phyloP scores from a whole-genome alignment of 2,888 invertebrate species.

The Muscina levida region DNA sequence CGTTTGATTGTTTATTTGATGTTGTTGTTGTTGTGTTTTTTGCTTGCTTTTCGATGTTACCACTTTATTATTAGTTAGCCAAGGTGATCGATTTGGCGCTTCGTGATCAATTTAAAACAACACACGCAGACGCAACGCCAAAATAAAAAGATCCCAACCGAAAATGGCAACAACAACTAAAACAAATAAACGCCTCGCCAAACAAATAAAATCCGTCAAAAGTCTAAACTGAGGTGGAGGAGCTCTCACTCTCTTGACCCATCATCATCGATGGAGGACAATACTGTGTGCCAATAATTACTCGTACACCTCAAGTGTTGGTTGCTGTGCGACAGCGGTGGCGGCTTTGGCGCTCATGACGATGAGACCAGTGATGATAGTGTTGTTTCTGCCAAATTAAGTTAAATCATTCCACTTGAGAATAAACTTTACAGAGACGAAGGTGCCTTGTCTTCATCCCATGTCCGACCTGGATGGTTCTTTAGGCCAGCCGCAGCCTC shows the following conservation, averaged over 20 bases:
- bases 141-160: constrained; percentile 52
- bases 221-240: constrained; percentile 57
- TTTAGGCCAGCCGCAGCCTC: constrained; percentile 30
- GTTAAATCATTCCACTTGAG: constrained; percentile 77
- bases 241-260: constrained; percentile 43
- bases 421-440: constrained; percentile 36
- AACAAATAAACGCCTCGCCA: constrained; percentile 55
- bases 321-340: constrained; percentile 63
- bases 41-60: constrained; percentile 50
- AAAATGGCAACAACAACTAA: constrained; percentile 40
- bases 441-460: constrained; percentile 19
- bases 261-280: constrained; percentile 35
- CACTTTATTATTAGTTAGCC: constrained; percentile 71
- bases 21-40: not conserved
- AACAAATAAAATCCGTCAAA: constrained; percentile 21
- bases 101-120: constrained; percentile 76
- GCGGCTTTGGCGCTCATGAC: too few relatives aligned
- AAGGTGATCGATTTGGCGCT: constrained; percentile 81
- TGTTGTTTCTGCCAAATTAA: constrained; percentile 76
- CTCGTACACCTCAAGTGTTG: constrained; percentile 70
- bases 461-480: constrained; percentile 32
- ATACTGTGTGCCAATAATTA: constrained; percentile 75
- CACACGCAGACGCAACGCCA: constrained; percentile 38
- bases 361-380: constrained; percentile 19
- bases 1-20: constrained; percentile 55